Evolutionary conservation across 2,113 vertebrate species (phyloP).

Genomic region (Lonchura striata): DNA sequence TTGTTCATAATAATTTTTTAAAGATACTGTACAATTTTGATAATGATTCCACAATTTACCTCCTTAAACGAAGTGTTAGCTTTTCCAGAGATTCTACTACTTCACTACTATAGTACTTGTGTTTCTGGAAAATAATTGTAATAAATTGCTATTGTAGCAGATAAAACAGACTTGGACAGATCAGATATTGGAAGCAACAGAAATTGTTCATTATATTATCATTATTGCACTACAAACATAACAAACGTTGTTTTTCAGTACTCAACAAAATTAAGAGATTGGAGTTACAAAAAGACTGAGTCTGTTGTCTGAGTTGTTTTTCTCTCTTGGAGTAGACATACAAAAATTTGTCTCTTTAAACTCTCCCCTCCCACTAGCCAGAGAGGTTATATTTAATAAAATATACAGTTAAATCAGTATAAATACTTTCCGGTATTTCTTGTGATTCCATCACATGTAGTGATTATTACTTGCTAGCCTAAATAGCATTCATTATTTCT

Average conservation of each 20-base stretch:
- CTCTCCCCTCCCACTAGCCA: background rate
- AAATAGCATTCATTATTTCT: background rate
- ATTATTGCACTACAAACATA: background rate
- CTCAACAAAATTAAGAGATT: background rate
- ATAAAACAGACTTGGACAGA: background rate
- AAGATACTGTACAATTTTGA: background rate
- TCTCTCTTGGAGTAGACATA: background rate
- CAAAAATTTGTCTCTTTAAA: background rate
- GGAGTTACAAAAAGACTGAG: background rate
- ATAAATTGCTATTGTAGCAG: background rate
- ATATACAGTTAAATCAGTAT: background rate
- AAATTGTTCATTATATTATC: background rate
- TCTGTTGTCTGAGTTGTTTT: background rate
- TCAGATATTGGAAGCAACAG: background rate
- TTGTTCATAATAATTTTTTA: background rate
- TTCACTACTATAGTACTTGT: background rate
- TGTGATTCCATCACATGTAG: background rate
- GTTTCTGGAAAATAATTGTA: background rate
- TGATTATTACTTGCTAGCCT: background rate
- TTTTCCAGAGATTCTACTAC: background rate
- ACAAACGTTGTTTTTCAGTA: background rate
- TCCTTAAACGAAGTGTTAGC: background rate
- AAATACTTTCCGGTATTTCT: background rate
- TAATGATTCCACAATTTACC: background rate
- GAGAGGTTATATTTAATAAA: background rate